These are phyloP conservation scores for Cervus canadensis DNA, from an alignment of 2,113 vertebrate genomes.

Conservation along the genomic window DNA sequence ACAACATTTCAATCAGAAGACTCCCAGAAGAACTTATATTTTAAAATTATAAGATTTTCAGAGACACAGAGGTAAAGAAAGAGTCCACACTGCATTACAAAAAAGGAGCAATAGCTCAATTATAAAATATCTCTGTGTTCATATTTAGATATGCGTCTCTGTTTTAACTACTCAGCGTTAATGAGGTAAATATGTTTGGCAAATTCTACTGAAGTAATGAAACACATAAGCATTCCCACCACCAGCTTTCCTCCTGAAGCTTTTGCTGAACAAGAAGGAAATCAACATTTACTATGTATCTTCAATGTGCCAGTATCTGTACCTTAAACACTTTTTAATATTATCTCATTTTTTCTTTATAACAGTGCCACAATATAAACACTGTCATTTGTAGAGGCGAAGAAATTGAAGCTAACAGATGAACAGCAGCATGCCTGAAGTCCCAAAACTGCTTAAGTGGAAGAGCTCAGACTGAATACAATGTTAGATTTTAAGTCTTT, in stretches of 20 bases:
- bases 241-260: neutral
- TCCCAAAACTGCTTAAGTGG: neutral
- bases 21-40: neutral
- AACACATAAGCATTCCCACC: neutral
- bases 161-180: constrained; percentile 9
- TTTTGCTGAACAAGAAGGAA: constrained; percentile 1
- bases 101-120: neutral
- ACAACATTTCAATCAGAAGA: neutral
- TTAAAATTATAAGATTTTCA: neutral
- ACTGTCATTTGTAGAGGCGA: neutral
- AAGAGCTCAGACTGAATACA: neutral
- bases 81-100: neutral
- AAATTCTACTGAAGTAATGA: neutral
- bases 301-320: neutral
- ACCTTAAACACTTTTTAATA: neutral
- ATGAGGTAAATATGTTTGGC: neutral
- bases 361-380: neutral
- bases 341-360: neutral
- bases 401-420: neutral
- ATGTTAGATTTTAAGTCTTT: neutral
- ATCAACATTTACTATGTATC: neutral
- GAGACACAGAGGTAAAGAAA: neutral
- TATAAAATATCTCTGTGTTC: neutral
- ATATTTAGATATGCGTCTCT: neutral
- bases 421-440: neutral